phyloP scores from a whole-genome alignment of 2,113 vertebrate genomes.

The Labrus mixtus region DNA sequence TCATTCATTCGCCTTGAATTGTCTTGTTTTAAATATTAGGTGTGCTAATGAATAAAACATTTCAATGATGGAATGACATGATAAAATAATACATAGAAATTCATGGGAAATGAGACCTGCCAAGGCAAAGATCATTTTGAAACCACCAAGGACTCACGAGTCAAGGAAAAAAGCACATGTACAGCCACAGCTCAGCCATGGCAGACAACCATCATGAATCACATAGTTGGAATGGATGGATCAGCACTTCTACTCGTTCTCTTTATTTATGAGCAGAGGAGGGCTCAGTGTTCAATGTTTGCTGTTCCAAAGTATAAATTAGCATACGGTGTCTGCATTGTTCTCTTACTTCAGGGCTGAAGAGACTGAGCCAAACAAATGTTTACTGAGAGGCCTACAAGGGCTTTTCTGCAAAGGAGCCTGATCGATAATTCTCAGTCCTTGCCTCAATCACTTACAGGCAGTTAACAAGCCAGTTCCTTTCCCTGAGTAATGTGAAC shows the following conservation, averaged over 20 bases:
- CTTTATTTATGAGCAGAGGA: constrained; percentile 33
- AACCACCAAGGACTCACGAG: neutral
- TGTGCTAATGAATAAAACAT: neutral
- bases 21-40: neutral
- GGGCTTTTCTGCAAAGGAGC: constrained; percentile 32
- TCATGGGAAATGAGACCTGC: no score
- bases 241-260: constrained; percentile 34
- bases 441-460: constrained; percentile 37
- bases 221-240: constrained; percentile 6
- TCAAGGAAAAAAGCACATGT: neutral
- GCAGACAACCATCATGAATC: constrained; percentile 12
- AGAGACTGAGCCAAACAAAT: constrained; percentile 40
- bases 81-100: neutral
- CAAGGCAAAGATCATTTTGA: neutral
- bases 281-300: constrained; percentile 26
- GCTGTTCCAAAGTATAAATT: constrained; percentile 21
- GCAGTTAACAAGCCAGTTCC: constrained; percentile 38
- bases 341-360: constrained; percentile 16
- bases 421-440: constrained; percentile 48
- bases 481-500: constrained; percentile 7
- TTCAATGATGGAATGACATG: neutral
- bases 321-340: constrained; percentile 22
- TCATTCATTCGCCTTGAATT: no score
- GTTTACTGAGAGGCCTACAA: constrained; percentile 33
- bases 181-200: neutral